Conservation (phyloP, 2,888 invertebrate species). For the Incurvaria masculella region DNA sequence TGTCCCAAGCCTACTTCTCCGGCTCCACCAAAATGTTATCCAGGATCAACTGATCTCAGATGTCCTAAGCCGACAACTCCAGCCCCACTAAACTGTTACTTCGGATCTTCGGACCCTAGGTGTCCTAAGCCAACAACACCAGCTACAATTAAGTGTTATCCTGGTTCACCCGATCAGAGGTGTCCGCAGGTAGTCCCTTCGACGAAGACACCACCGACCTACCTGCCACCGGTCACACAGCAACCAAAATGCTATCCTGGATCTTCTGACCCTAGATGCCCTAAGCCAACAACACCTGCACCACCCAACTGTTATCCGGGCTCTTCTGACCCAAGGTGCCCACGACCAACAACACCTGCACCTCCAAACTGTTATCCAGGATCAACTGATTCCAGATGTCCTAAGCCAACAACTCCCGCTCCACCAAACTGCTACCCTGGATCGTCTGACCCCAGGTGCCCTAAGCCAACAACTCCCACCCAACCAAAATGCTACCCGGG, state of each 20-base stretch:
- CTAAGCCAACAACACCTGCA: constrained; percentile 24
- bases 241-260: constrained; percentile 25
- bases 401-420: constrained; percentile 20
- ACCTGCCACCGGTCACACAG: constrained; percentile 17
- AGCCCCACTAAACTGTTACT: too few relatives aligned
- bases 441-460: too few relatives aligned
- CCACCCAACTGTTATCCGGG: constrained; percentile 28
- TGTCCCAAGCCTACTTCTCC: too few relatives aligned
- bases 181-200: constrained; percentile 22
- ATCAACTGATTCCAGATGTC: too few relatives aligned
- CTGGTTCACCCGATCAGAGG: too few relatives aligned
- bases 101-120: too few relatives aligned
- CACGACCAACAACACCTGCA: constrained; percentile 23
- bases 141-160: too few relatives aligned
- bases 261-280: constrained; percentile 26
- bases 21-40: constrained; percentile 18
- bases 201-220: constrained; percentile 16
- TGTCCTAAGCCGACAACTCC: too few relatives aligned
- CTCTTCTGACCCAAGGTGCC: constrained; percentile 29
- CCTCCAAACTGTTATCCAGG: too few relatives aligned
- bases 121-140: too few relatives aligned
- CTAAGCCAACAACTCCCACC: constrained; percentile 19
- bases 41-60: constrained; percentile 26
- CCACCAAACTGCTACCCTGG: constrained; percentile 22
- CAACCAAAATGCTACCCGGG: constrained; percentile 27